phyloP scores from a whole-genome alignment of 2,888 invertebrate species.

The Cephus sareptanus region DNA sequence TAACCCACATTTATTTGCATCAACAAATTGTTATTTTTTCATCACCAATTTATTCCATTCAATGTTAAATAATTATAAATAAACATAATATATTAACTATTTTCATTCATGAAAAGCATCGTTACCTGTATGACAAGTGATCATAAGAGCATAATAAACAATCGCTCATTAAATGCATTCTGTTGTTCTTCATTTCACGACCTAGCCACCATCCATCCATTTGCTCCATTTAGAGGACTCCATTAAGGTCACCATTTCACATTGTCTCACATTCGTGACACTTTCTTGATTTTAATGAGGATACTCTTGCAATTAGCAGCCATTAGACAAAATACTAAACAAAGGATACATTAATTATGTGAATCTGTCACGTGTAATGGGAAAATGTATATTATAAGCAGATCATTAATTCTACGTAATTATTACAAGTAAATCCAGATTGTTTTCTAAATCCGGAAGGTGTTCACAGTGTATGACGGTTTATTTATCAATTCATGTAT shows the following conservation, averaged over 20 bases:
- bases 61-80: constrained; percentile 66
- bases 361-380: neutral
- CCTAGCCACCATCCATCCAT: constrained; percentile 53
- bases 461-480: constrained; percentile 4
- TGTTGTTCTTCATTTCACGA: constrained; percentile 67
- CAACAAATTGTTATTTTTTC: constrained; percentile 65
- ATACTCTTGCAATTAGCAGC: neutral
- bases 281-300: constrained; percentile 4
- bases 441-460: constrained; percentile 31
- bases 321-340: neutral
- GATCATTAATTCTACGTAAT: neutral
- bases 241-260: constrained; percentile 8
- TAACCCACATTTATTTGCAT: constrained; percentile 64
- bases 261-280: constrained; percentile 11
- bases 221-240: constrained; percentile 23
- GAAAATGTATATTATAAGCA: neutral
- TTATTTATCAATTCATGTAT: neutral
- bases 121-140: constrained; percentile 68
- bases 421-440: constrained; percentile 22
- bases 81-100: constrained; percentile 67
- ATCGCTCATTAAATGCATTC: constrained; percentile 67
- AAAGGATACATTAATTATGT: neutral
- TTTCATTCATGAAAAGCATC: constrained; percentile 67
- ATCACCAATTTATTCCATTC: constrained; percentile 64
- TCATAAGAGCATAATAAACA: constrained; percentile 68